phyloP scores from a whole-genome alignment of 64 coral and sea anemone species.

The Platygyra sinensis region DNA sequence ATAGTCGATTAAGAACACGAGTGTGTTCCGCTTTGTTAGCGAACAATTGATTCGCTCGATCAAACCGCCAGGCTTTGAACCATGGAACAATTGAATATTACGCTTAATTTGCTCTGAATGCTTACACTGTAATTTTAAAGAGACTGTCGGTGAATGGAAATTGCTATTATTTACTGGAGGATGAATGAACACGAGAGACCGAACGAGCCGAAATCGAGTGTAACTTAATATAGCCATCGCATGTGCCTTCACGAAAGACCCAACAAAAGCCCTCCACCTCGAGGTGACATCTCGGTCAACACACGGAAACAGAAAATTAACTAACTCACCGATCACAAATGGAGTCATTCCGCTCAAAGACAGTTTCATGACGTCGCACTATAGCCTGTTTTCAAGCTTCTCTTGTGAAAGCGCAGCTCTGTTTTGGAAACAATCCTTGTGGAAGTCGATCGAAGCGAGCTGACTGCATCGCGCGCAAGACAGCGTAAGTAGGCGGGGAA shows the following conservation, averaged over 20 bases:
- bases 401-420: background rate
- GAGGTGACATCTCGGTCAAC: background rate
- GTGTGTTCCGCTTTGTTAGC: conserved; percentile 1
- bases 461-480: background rate
- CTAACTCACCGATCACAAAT: conserved; percentile 9
- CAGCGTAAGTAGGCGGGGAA: conserved; percentile 38
- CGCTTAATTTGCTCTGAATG: conserved; percentile 37
- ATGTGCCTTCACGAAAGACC: background rate
- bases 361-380: conserved; percentile 19
- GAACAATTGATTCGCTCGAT: background rate
- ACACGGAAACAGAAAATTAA: conserved; percentile 25
- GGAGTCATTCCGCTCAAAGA: background rate
- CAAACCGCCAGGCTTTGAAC: background rate
- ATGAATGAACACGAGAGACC: background rate
- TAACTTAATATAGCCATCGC: conserved; percentile 17
- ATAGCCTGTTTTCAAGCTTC: background rate
- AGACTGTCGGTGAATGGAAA: background rate
- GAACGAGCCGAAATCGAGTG: background rate
- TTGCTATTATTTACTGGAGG: conserved; percentile 26
- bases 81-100: conserved; percentile 35
- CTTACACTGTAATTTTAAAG: background rate
- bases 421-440: background rate
- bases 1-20: background rate
- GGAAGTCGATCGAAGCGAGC: background rate
- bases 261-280: background rate